Evolutionary conservation across 2,113 vertebrate species (phyloP).

Genomic region (Dermatemys mawii): DNA sequence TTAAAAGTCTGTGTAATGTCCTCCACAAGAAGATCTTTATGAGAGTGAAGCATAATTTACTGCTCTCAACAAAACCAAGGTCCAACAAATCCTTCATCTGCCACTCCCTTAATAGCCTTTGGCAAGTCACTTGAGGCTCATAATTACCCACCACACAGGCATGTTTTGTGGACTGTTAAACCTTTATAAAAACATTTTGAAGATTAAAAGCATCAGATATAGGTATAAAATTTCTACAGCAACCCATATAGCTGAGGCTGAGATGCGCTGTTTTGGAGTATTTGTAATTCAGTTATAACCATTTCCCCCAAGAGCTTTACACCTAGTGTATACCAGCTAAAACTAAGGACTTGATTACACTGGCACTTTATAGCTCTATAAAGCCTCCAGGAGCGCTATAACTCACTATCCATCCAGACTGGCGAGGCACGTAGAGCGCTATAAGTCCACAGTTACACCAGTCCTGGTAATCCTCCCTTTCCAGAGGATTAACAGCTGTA

Average conservation of each 20-base stretch:
- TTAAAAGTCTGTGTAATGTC: background rate
- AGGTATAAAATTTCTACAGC: background rate
- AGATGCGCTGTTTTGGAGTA: background rate
- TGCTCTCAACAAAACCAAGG: background rate
- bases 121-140: background rate
- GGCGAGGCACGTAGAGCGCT: too few relatives aligned
- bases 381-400: too few relatives aligned
- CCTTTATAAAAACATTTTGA: background rate
- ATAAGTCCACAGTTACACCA: too few relatives aligned
- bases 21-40: fast-evolving
- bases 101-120: background rate
- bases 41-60: background rate
- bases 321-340: background rate
- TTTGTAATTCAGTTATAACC: fast-evolving
- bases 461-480: too few relatives aligned
- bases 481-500: too few relatives aligned
- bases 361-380: too few relatives aligned
- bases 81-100: background rate
- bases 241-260: background rate
- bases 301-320: background rate
- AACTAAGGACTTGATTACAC: too few relatives aligned
- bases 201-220: background rate
- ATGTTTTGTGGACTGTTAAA: background rate
- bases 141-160: background rate
- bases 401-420: too few relatives aligned